Percentiles rank a stretch among this genome's conserved stretches.
phyloP scores from a whole-genome alignment of 2,888 invertebrate species.

The Melanostoma mellinum region DNA sequence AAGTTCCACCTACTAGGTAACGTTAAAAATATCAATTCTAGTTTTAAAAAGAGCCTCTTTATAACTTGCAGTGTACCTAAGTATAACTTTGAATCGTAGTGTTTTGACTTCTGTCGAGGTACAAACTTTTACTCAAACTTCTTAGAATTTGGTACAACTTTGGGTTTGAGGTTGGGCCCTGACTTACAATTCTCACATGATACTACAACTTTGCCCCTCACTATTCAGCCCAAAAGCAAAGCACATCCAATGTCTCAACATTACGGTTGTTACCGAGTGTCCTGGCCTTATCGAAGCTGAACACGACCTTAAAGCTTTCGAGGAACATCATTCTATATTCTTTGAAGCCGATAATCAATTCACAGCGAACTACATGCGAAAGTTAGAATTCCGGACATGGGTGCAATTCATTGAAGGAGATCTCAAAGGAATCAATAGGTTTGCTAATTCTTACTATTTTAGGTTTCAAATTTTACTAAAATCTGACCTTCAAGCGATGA shows the following conservation, averaged over 20 bases:
- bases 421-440: conserved; percentile 43
- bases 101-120: no score
- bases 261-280: conserved; percentile 31
- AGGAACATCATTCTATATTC: conserved; percentile 30
- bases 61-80: no score
- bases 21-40: no score
- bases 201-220: not conserved
- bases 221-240: not conserved
- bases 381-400: conserved; percentile 52
- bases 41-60: no score
- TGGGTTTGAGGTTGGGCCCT: no score
- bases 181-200: not conserved
- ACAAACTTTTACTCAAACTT: no score
- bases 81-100: no score
- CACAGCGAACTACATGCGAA: conserved; percentile 30
- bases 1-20: no score
- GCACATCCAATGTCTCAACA: conserved; percentile 36
- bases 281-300: conserved; percentile 54
- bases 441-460: not conserved
- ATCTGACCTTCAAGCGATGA: conserved; percentile 63
- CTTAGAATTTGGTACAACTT: not conserved
- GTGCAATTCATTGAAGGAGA: conserved; percentile 27
- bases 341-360: conserved; percentile 51
- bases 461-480: not conserved
- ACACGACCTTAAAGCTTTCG: conserved; percentile 25